A percentile compares a stretch with the other conserved stretches of the same genome.
Conservation (phyloP, 2,113 vertebrate genomes). For the Cebidichthys violaceus region DNA sequence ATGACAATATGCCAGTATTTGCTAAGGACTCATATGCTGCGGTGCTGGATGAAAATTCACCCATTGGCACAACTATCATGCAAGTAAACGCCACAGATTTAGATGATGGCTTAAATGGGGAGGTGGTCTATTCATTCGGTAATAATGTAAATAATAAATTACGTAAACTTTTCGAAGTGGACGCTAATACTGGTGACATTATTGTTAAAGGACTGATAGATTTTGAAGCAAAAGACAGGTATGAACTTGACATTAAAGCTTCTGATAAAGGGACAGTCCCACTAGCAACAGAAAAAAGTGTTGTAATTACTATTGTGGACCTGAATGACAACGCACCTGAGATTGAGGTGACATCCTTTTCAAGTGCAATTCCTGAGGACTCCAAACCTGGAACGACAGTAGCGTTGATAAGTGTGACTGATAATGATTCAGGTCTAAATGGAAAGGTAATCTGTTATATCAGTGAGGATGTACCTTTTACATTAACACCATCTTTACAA, state of each 20-base stretch:
- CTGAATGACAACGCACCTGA: constrained; percentile 86
- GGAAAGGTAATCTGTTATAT: constrained; percentile 75
- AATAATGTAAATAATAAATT: constrained; percentile 66
- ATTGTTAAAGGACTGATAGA: constrained; percentile 69
- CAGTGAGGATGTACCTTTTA: constrained; percentile 70
- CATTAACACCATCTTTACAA: constrained; percentile 70
- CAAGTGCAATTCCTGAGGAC: constrained; percentile 74
- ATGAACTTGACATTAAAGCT: constrained; percentile 77
- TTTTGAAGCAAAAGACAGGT: constrained; percentile 70
- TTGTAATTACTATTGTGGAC: constrained; percentile 81
- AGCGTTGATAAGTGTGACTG: constrained; percentile 76
- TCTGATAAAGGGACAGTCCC: constrained; percentile 67
- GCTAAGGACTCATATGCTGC: constrained; percentile 68
- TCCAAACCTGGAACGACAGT: constrained; percentile 74
- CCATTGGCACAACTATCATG: constrained; percentile 63
- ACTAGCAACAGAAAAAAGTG: constrained; percentile 73
- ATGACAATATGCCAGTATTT: constrained; percentile 82
- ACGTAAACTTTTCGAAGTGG: constrained; percentile 66
- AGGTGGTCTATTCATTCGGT: constrained; percentile 73
- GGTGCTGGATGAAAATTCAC: constrained; percentile 68
- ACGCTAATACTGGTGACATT: constrained; percentile 65
- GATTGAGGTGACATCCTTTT: constrained; percentile 80
- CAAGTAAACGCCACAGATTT: constrained; percentile 79
- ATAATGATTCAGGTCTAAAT: constrained; percentile 76
- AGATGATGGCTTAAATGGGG: constrained; percentile 75